Evolutionary conservation across 2,888 invertebrate genomes (phyloP), one percentile per base, ranked within the genome.

Genomic region (Polymixis flavicincta): DNA sequence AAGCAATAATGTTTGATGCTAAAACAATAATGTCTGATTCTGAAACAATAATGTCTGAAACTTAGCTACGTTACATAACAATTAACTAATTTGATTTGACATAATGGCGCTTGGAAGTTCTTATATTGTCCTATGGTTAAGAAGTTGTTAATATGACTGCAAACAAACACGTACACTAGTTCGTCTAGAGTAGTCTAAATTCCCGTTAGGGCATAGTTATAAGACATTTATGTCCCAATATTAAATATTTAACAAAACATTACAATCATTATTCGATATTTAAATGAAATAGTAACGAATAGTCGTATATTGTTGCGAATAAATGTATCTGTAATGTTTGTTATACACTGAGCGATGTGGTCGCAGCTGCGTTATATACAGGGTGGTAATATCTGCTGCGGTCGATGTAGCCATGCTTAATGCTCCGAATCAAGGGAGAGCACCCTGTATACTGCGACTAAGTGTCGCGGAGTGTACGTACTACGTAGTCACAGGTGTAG

Each of bases 401-500:
- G 37, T 63, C 32, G 45, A 61, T n/a, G 52, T 32, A 57, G 25
- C n/a, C 50, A n/a, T 25, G 50, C 7, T 42, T 59, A 32, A 50
- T 48, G 28, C 19, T 55, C 17, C 8, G 22, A 50, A 55, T 42
- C 37, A 19, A 25, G 13, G 1, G 25, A 32, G 32, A 42, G 22
- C 61, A 37, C 0, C n/a, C 52, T 57, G 57, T 70, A 48, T 25
- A 28, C 32, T 66, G 68, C 42, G 59, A 13, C n/a, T 48, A 3
- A 14, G 11, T 22, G 73, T 74, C 60, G 69, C 66, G 45, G 25
- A 64, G 71, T 69, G 70, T 32, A 22, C 54, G 68, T 70, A 76
- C 66, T 28, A 22, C 57, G 68, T 71, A 76, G 83, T 83, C 79
- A 77, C 86, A 72, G 85, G 87, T 86, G 85, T 85, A 81, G 88